Evolutionary conservation across 2,888 invertebrate species (phyloP), one percentile per base, ranked within the genome.

Genomic region (Mylabris sibirica): DNA sequence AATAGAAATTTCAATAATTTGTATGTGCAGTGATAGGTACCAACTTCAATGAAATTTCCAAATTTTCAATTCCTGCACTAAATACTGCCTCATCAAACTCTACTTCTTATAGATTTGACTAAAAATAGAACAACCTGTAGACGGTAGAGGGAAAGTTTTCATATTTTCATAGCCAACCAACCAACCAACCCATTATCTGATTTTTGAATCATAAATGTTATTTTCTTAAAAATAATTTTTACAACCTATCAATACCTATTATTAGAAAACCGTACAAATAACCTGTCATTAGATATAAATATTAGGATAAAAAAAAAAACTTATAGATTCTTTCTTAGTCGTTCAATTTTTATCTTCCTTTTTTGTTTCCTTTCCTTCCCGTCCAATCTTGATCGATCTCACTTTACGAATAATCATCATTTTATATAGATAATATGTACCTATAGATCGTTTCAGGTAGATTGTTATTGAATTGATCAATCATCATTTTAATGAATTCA

Each of bases 181-280:
- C 14, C 8, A 44, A 3, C 8, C 17, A 17, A 17, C 35, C 2
- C 1, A 24, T 24, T 41, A 38, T 62, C 24, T 35, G 22, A 24
- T 14, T 22, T 9, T 62, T 12, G 62, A 22, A 41, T 62, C 62
- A 57, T 57, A n/a, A 26, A 57, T 26, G 26, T 57, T 57, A 57
- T 69, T 69, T 71, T 73, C 63, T 60, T 60, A 65, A 65, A 67
- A 67, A 69, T 68, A 65, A 71, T 73, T 71, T 71, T 68, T 70
- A 68, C 65, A 66, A 68, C 68, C 68, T 44, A 71, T 70, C 74
- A 74, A 76, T 76, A 73, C 61, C 76, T 73, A 76, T 76, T 70
- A 76, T 76, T 75, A 75, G 59, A 65, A 69, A 74, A 75, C 63
- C 70, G 66, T 60, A 26, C 70, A 67, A 72, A 74, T 72, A 75